Evolutionary conservation across 1,140 invertebrate genomes (phyloP).

Genomic region (Sitophilus oryzae): DNA sequence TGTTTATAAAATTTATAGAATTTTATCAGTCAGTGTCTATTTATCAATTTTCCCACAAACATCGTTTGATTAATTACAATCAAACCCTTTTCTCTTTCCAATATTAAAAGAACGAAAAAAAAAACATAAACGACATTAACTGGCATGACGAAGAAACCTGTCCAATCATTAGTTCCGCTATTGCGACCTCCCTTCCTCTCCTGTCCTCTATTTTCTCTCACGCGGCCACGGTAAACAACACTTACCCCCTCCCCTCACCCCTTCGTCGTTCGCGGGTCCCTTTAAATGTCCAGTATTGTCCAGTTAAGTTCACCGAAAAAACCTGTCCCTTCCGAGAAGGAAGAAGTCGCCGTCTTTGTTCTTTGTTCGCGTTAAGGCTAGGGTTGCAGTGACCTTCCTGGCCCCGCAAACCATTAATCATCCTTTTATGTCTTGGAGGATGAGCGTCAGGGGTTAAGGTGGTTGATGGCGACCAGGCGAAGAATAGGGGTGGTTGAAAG

Average conservation of each 20-base stretch:
- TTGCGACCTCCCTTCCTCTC: too few species aligned
- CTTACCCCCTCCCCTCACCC: constrained; percentile 16
- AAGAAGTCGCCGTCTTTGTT: too few species aligned
- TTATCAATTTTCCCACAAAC: too few species aligned
- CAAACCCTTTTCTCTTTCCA: too few species aligned
- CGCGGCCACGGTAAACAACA: constrained; percentile 23
- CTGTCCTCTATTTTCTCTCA: constrained; percentile 21
- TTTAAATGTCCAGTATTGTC: too few species aligned
- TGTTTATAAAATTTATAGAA: too few species aligned
- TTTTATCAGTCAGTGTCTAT: too few species aligned
- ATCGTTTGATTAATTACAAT: too few species aligned
- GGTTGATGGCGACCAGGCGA: not conserved
- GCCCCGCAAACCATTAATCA: constrained; percentile 26
- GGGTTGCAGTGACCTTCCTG: constrained; percentile 20
- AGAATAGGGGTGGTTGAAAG: too few species aligned
- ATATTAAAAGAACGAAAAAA: not conserved
- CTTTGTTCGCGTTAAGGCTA: too few species aligned
- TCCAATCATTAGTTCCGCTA: constrained; percentile 21
- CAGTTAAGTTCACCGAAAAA: not conserved
- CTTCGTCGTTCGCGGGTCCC: constrained; percentile 18
- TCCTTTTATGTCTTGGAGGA: constrained; percentile 17
- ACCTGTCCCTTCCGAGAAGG: not conserved
- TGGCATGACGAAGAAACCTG: constrained; percentile 7
- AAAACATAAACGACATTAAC: not conserved
- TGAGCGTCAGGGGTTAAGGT: not conserved